A percentile compares a stretch with the other conserved stretches of the same genome.
These are phyloP conservation scores for Junco hyemalis DNA, from an alignment of 2,113 vertebrate species.

Conservation along the genomic window DNA sequence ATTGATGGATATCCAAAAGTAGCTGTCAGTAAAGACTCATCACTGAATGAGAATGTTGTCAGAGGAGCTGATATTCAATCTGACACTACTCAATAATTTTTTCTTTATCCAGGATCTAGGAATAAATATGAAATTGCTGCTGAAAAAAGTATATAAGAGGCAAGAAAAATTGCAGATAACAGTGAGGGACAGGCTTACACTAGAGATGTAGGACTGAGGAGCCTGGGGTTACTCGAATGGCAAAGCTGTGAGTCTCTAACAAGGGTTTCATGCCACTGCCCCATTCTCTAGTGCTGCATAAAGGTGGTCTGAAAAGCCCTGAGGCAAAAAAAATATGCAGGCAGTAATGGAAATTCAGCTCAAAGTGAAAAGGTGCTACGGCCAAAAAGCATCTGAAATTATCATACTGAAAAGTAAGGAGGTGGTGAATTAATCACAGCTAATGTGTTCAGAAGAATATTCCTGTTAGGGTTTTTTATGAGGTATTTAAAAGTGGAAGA, in stretches of 20 bases:
- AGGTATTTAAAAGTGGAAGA: neutral
- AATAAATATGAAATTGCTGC: neutral
- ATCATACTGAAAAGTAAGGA: neutral
- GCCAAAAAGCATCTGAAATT: neutral
- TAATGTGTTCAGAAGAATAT: neutral
- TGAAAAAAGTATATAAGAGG: neutral
- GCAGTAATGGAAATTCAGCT: neutral
- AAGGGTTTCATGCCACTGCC: neutral
- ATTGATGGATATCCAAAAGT: neutral
- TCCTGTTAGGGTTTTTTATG: neutral
- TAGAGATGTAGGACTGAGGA: rapidly evolving
- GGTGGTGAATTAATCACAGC: neutral
- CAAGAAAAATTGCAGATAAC: neutral
- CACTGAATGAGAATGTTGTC: neutral
- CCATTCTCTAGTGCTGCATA: neutral
- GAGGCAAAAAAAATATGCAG: neutral
- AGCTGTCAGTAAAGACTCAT: neutral
- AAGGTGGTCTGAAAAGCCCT: neutral
- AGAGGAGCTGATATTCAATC: neutral
- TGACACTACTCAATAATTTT: neutral
- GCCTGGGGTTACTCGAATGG: neutral
- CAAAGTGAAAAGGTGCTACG: neutral
- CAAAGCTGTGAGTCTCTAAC: neutral
- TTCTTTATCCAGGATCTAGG: neutral
- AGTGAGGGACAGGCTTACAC: neutral